Conservation (phyloP, 92 coral and sea anemone genomes). For the Epizoanthus stellaris region DNA sequence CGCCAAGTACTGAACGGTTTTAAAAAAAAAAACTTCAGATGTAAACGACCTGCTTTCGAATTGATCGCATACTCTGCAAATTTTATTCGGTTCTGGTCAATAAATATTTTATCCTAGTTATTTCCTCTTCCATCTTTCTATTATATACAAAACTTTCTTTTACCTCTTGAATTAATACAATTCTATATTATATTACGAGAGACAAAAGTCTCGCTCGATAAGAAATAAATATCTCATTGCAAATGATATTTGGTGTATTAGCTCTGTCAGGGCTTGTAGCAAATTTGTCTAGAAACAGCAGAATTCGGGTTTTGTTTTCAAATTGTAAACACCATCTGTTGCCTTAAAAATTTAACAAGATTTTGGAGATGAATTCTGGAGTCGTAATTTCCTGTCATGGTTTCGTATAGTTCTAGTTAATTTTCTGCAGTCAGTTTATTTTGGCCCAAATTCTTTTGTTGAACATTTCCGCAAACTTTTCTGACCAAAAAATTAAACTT, state of each 20-base stretch:
- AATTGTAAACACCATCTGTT: conserved; percentile 23
- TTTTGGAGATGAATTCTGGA: not conserved
- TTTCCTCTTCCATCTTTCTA: not conserved
- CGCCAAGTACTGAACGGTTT: conserved; percentile 3
- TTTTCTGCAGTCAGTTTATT: not conserved
- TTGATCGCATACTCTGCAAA: not conserved
- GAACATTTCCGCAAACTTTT: not conserved
- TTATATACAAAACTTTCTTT: not conserved
- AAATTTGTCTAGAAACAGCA: not conserved
- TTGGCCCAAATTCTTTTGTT: conserved; percentile 11
- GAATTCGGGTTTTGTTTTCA: conserved; percentile 9
- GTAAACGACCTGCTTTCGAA: not conserved
- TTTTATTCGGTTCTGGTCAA: too few species aligned
- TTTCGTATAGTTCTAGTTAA: not conserved
- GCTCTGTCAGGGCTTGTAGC: not conserved
- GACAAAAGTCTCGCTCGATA: not conserved
- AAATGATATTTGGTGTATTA: conserved; percentile 4
- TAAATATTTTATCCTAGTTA: too few species aligned
- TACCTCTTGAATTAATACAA: not conserved
- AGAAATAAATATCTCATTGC: not conserved
- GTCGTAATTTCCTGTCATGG: conserved; percentile 19
- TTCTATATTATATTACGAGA: not conserved
- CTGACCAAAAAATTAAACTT: conserved; percentile 4
- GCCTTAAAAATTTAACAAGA: conserved; percentile 17
- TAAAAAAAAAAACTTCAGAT: not conserved